Base-by-base conservation (phyloP, 2,797 vertebrate genomes). In the Paedocypris micromegethes region DNA sequence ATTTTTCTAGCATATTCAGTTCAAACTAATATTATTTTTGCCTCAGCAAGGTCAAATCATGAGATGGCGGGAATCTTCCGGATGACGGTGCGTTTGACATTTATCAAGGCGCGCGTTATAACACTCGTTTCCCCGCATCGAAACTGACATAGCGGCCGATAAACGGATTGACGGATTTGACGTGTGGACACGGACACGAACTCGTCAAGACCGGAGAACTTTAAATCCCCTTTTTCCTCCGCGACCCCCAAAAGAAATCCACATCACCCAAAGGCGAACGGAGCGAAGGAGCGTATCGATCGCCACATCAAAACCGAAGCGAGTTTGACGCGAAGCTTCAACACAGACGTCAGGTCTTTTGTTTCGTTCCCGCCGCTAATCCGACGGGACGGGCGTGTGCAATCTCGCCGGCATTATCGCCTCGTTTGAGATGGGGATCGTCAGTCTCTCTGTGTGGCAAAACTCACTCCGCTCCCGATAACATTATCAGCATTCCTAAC, bases 401-500 rank as follows among this genome's bases (percentile, higher is more conserved):
- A 75, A 78, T 64, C 54, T 45, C 62, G 45, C 70, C 58, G 48
- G 6, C 74, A 83, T 81, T 81, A 54, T 76, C 66, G 62, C 82
- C 76, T 81, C 57, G 79, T 79, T 82, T 79, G 41, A 83, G 85
- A 88, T 89, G 87, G 80, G 23, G 80, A 90, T 88, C 80, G 74
- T 76, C 78, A 80, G 86, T 83, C 83, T 88, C 80, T 85, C 82
- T 85, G 88, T 86, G 83, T 81, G 88, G 88, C 81, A 84, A 84
- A 86, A 80, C 76, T 72, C 73, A 80, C 66, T 85, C 68, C 81
- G 84, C 84, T 89, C 83, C 84, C 80, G 87, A 85, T 90, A 82
- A 81, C 88, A 78, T 86, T 83, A 82, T 86, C 86, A 52, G 80
- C 87, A 85, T 83, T 86, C 87, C 86, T 89, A 89, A 90, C 88